These are phyloP conservation scores for Diglossa brunneiventris DNA, from an alignment of 2,113 vertebrate species.

Conservation along the genomic window DNA sequence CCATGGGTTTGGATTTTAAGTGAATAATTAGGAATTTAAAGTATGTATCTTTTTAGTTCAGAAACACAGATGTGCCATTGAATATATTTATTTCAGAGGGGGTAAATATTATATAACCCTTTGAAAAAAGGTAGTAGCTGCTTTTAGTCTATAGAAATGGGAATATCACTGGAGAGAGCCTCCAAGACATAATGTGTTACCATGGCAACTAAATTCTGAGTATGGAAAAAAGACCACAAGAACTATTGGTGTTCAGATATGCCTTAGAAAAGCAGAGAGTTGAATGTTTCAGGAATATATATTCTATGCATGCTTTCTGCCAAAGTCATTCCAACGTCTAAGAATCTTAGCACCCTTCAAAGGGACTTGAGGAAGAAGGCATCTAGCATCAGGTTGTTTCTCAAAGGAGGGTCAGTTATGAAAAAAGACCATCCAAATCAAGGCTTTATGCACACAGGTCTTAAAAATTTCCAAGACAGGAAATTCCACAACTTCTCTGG, in stretches of 20 bases:
- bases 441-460: background rate
- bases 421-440: background rate
- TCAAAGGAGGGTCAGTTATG: background rate
- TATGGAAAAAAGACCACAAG: background rate
- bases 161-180: background rate
- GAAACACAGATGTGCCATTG: background rate
- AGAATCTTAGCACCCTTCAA: background rate
- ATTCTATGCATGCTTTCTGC: constrained; percentile 14
- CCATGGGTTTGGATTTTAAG: background rate
- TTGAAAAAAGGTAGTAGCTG: background rate
- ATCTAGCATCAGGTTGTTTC: background rate
- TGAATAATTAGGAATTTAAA: background rate
- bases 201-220: constrained; percentile 58
- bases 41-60: background rate
- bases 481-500: background rate
- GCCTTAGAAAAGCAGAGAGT: constrained; percentile 28
- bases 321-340: background rate
- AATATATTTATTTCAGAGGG: background rate
- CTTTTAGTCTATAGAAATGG: background rate
- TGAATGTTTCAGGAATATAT: background rate
- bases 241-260: constrained; percentile 1
- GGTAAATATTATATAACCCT: constrained; percentile 7
- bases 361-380: background rate
- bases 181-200: constrained; percentile 27
- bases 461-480: background rate